These are phyloP conservation scores for Tenthredo distinguenda DNA, from an alignment of 2,888 invertebrate species.

Conservation along the genomic window DNA sequence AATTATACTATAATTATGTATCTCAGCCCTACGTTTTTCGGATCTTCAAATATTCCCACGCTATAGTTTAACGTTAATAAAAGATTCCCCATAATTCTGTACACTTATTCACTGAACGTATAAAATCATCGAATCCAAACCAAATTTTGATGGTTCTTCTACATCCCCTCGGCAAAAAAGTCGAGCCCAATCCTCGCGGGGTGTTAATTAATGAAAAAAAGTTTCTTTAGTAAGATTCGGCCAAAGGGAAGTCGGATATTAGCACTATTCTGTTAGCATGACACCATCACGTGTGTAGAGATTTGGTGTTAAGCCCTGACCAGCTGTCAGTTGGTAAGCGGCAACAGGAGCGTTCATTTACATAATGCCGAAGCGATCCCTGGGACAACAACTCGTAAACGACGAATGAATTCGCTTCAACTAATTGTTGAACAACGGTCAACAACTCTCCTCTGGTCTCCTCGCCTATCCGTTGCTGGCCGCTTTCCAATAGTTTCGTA, in stretches of 20 bases:
- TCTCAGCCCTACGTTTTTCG: background rate
- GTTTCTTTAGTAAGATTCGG: background rate
- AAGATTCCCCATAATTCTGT: too few species aligned
- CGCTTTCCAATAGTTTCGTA: constrained; percentile 11
- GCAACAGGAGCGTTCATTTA: constrained; percentile 28
- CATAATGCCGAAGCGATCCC: constrained; percentile 35
- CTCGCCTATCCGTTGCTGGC: background rate
- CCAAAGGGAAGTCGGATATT: background rate
- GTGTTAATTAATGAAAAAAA: background rate
- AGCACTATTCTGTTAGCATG: background rate
- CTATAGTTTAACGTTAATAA: background rate
- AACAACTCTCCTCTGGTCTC: constrained; percentile 1
- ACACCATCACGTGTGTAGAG: background rate
- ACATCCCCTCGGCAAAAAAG: too few species aligned
- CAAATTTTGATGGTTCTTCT: background rate
- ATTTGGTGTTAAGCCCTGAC: constrained; percentile 29
- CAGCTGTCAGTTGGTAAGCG: constrained; percentile 41
- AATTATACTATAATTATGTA: background rate
- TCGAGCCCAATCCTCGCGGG: background rate
- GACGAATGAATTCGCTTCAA: constrained; percentile 47
- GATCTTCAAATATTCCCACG: background rate
- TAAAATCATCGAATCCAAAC: background rate
- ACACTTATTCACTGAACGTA: background rate
- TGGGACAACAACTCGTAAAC: constrained; percentile 28
- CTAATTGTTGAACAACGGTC: constrained; percentile 39